Percentiles rank a stretch among this genome's conserved stretches.
Evolutionary conservation across 92 coral and sea anemone species (phyloP).

Genomic region (Paramuricea clavata): DNA sequence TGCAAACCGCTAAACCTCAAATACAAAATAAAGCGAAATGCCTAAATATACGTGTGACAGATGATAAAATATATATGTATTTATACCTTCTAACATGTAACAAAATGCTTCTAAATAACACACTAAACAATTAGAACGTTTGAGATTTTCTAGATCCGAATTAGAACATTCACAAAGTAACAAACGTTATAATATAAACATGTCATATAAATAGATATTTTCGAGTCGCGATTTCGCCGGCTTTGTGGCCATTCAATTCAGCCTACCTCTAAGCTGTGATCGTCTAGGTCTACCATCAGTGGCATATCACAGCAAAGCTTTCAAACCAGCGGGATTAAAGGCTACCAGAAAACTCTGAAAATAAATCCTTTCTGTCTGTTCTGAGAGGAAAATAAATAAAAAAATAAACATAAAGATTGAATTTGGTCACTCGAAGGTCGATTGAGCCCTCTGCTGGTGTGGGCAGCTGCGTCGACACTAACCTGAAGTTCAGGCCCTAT

Average conservation of each 20-base stretch:
- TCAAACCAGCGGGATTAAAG: background rate
- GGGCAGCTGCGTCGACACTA: too few species aligned
- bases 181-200: background rate
- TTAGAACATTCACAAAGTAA: background rate
- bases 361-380: background rate
- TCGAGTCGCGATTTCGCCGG: background rate
- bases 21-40: background rate
- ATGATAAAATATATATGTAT: background rate
- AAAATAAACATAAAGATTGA: too few species aligned
- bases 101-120: background rate
- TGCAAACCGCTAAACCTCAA: constrained; percentile 14
- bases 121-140: background rate
- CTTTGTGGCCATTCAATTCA: background rate
- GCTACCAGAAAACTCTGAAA: background rate
- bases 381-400: too few species aligned
- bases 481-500: too few species aligned
- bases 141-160: background rate
- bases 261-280: background rate
- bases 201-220: background rate
- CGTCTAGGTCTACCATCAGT: background rate
- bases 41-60: constrained; percentile 18
- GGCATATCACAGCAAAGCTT: background rate
- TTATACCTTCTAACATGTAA: background rate
- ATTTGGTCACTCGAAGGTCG: background rate
- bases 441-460: background rate